A percentile compares a stretch with the other conserved stretches of the same genome.
These are phyloP conservation scores for Corticium candelabrum DNA, from an alignment of 37 sponge, comb jelly and placozoan genomes.

Conservation along the genomic window DNA sequence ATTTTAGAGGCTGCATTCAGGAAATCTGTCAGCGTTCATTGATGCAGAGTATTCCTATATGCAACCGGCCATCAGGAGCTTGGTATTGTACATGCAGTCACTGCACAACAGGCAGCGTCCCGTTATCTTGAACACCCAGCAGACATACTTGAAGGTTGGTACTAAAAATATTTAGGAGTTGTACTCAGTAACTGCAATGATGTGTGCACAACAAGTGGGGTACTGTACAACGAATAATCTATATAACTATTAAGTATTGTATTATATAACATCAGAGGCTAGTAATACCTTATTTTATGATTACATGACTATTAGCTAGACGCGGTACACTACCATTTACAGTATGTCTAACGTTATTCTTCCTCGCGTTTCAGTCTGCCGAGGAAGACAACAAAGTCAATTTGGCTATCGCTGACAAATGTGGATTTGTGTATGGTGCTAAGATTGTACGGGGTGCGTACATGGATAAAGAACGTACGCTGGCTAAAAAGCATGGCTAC, in stretches of 20 bases:
- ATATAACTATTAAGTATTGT: too few relatives aligned
- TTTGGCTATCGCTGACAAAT: slow-evolving; percentile 24
- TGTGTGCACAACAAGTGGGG: too few relatives aligned
- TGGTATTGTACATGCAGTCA: slow-evolving; percentile 56
- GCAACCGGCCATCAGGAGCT: slow-evolving; percentile 77
- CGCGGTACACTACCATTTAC: too few relatives aligned
- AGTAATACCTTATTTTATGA: too few relatives aligned
- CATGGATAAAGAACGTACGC: slow-evolving; percentile 37
- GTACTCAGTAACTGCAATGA: too few relatives aligned
- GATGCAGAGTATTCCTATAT: slow-evolving; percentile 91
- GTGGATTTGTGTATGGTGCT: slow-evolving; percentile 40
- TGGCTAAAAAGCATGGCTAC: slow-evolving; percentile 5
- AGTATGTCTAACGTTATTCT: not conserved
- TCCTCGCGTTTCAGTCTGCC: not conserved
- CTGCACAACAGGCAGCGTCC: slow-evolving; percentile 47
- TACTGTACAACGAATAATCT: too few relatives aligned
- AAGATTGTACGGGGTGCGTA: slow-evolving; percentile 72
- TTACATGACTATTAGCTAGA: too few relatives aligned
- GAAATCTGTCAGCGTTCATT: slow-evolving; percentile 48
- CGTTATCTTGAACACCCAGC: slow-evolving; percentile 75
- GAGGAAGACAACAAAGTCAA: slow-evolving; percentile 5
- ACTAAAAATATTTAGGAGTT: too few relatives aligned
- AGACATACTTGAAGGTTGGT: slow-evolving; percentile 85
- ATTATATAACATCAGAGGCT: too few relatives aligned
- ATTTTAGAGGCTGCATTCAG: too few relatives aligned